Base-by-base conservation (phyloP, 2,888 invertebrate genomes). In the Idaea biselata region DNA sequence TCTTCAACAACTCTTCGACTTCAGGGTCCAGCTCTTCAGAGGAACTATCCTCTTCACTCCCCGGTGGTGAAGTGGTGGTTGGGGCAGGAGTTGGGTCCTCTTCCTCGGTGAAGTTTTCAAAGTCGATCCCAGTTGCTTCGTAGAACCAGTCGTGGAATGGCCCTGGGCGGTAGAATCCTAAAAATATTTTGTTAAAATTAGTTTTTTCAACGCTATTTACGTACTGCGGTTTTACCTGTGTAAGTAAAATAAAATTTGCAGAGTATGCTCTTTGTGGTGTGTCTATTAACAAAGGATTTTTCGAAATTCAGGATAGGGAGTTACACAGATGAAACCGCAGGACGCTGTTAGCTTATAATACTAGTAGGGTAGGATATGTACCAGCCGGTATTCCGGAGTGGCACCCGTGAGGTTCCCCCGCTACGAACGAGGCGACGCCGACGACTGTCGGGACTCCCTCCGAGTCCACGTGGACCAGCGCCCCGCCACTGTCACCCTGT, bases 401-500 rank as follows among this genome's bases (percentile, higher is more conserved):
- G 77, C 92, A 92, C 25, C 92, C 92, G 60, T 69, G 79, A 18
- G 72, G 55, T 1, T 82, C 86, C 7, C 86, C 85, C 14, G 90
- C 89, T 1, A 89, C 91, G 74, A 91, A 91, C 0, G 91, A 91
- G 1, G 87, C 79, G 1, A 91, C 79, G 0, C 91, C 91, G 11
- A 92, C 68, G 5, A 90, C 82, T 6, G 70, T 76, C 0, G 80
- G 82, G 0, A 69, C 68, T 0, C 85, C 86, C 0, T 84, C 80
- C 0, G 64, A 14, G 25, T 69, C 68, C 17, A 79, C 73, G 62
- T 85, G 79, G 18, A 88, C 84, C 17, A 92, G 69, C 0, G 91
- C 90, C 18, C 91, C 91, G n/a, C 91, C 91, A 67, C 91, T 91
- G 79, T 91, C 91, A 44, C 91, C 91, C 91, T 90, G 72, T 6